A percentile compares a stretch with the other conserved stretches of the same genome.
Evolutionary conservation across 2,888 invertebrate species (phyloP).

Genomic region (Campaea margaritaria): DNA sequence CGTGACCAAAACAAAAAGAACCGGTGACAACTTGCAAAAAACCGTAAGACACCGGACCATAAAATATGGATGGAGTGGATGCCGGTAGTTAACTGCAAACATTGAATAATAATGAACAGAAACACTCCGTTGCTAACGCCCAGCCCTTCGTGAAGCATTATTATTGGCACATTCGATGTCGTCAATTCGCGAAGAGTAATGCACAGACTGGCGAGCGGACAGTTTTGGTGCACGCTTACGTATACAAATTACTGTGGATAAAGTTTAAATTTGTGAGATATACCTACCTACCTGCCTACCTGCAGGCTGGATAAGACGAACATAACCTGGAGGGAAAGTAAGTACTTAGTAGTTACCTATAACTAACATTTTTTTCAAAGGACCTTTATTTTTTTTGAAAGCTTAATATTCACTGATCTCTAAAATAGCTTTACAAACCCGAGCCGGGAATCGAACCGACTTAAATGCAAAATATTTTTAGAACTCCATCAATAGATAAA

Average conservation of each 20-base stretch:
- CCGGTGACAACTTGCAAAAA: slow-evolving; percentile 16
- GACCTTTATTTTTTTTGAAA: no score
- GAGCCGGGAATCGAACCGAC: no score
- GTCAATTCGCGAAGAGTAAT: slow-evolving; percentile 3
- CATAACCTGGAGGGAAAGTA: no score
- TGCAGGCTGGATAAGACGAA: background rate
- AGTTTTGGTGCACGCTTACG: slow-evolving; percentile 2
- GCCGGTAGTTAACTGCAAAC: slow-evolving; percentile 63
- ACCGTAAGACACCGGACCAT: slow-evolving; percentile 25
- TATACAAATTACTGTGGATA: no score
- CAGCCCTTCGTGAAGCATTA: slow-evolving; percentile 20
- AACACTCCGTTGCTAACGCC: slow-evolving; percentile 12
- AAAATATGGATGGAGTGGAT: slow-evolving; percentile 32
- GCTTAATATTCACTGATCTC: background rate
- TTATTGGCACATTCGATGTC: slow-evolving; percentile 21
- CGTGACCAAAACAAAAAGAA: slow-evolving; percentile 10
- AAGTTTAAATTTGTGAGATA: no score
- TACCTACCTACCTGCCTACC: background rate
- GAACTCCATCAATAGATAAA: no score
- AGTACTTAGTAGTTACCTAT: no score
- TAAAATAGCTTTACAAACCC: no score
- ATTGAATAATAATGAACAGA: slow-evolving; percentile 71
- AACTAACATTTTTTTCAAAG: no score
- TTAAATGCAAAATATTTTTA: no score
- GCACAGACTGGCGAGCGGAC: slow-evolving; percentile 3